Conservation (phyloP, 2,888 invertebrate species). For the Drosophila incognita region DNA sequence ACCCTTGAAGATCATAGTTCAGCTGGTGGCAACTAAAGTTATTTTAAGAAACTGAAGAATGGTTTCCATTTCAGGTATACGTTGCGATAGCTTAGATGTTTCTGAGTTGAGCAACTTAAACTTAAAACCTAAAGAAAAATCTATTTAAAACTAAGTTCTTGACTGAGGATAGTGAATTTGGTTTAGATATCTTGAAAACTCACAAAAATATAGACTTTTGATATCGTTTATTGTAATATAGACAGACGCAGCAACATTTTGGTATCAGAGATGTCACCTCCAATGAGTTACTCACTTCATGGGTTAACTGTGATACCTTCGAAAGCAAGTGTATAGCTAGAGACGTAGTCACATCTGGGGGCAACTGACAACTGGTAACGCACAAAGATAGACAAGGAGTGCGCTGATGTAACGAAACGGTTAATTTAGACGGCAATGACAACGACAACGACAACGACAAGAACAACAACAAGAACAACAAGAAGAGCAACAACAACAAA, state of each 20-base stretch:
- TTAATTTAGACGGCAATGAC: conserved; percentile 78
- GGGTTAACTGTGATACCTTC: neutral
- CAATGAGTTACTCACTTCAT: neutral
- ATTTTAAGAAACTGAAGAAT: neutral
- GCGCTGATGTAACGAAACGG: conserved; percentile 78
- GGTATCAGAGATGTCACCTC: neutral
- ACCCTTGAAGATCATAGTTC: neutral
- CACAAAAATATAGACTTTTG: neutral
- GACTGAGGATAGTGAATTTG: neutral
- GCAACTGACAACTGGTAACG: conserved; percentile 53
- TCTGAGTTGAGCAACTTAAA: neutral
- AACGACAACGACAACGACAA: conserved; percentile 47
- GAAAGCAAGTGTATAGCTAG: conserved; percentile 1
- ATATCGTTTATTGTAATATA: neutral
- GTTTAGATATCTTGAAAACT: neutral
- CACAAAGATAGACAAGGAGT: conserved; percentile 69
- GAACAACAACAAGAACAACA: conserved; percentile 42
- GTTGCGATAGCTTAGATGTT: too few relatives aligned
- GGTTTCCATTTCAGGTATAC: neutral
- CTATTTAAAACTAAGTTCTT: neutral
- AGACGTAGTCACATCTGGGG: conserved; percentile 40
- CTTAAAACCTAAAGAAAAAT: neutral
- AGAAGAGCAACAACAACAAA: conserved; percentile 50
- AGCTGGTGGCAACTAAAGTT: neutral
- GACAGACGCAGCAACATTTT: neutral